Evolutionary conservation across 2,888 invertebrate species (phyloP), one percentile per base, ranked within the genome.

Genomic region (Megamerina dolium): DNA sequence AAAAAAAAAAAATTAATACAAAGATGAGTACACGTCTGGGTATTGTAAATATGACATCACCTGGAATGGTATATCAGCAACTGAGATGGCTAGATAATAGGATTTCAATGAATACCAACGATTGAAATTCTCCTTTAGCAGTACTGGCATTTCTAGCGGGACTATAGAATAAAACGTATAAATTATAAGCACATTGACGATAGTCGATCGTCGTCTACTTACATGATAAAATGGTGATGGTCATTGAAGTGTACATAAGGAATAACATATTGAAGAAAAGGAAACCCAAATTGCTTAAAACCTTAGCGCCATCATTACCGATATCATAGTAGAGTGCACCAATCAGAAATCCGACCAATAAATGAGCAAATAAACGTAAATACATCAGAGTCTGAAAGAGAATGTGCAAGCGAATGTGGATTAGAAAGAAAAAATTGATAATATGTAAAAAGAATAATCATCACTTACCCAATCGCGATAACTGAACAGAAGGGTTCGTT

Each of bases 161-260:
- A 96, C 91, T 91, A 74, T 17, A 43, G 37, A 12, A 17, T 31
- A 27, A 40, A 37, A 37, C 12, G n/a, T 16, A 19, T 23, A 8
- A 23, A 23, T 23, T 9, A 32, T 9, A 32, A 8, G 13, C 17
- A 32, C 32, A 14, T 32, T 8, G n/a, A n/a, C 6, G 8, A 13
- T 9, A 23, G 10, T 23, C 10, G 23, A 23, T 23, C 10, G 23
- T 8, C 6, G 10, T 8, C 10, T 13, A 57, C 87, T 83, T 75
- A 92, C 92, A 96, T 62, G 96, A 95, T 55, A 97, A 79, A 63
- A 97, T 94, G 34, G 96, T 97, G 60, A 96, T 95, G 68, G 96
- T 97, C 87, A 97, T 92, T n/a, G 96, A 93, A 1, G 95, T 94
- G 77, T 96, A 97, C 92, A 96, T 96, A 53, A 96, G 82, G 78